Evolutionary conservation across 64 coral and sea anemone genomes (phyloP).

Genomic region (Actinia equina): DNA sequence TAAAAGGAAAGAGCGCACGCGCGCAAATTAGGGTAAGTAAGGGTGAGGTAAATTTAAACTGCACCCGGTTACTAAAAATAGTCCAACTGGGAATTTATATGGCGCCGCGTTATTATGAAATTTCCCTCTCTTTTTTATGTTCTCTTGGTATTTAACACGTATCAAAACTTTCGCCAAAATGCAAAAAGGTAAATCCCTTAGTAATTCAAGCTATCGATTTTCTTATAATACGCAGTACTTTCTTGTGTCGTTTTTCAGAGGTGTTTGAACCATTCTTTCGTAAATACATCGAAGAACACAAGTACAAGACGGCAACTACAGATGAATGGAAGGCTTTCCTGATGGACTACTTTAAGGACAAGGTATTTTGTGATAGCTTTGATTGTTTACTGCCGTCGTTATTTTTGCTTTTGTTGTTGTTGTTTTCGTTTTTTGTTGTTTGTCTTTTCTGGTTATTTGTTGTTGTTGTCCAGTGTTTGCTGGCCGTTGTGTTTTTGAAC

Average conservation of each 20-base stretch:
- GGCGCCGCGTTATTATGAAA: too few species aligned
- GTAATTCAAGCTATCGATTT: too few species aligned
- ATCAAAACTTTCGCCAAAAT: too few species aligned
- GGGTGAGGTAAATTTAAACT: too few species aligned
- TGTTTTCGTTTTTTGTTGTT: not conserved
- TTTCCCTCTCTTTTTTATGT: too few species aligned
- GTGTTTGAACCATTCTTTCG: slow-evolving; percentile 80
- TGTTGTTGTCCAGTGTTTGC: not conserved
- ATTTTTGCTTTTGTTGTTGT: not conserved
- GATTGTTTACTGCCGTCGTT: not conserved
- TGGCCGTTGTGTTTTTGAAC: too few species aligned
- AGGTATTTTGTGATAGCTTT: slow-evolving; percentile 12
- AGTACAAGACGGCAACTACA: slow-evolving; percentile 68
- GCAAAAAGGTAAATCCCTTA: too few species aligned
- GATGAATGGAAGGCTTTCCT: slow-evolving; percentile 72
- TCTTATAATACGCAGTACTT: not conserved
- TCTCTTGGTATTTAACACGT: too few species aligned
- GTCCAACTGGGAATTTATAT: too few species aligned
- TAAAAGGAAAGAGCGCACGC: too few species aligned
- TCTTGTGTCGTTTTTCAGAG: slow-evolving; percentile 18
- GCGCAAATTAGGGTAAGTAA: too few species aligned
- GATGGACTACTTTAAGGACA: slow-evolving; percentile 81
- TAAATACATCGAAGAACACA: slow-evolving; percentile 63
- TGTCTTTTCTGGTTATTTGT: not conserved
- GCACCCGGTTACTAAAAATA: too few species aligned